A percentile compares a stretch with the other conserved stretches of the same genome.
These are phyloP conservation scores for Podarcis cretensis DNA, from an alignment of 2,113 vertebrate genomes.

Conservation along the genomic window DNA sequence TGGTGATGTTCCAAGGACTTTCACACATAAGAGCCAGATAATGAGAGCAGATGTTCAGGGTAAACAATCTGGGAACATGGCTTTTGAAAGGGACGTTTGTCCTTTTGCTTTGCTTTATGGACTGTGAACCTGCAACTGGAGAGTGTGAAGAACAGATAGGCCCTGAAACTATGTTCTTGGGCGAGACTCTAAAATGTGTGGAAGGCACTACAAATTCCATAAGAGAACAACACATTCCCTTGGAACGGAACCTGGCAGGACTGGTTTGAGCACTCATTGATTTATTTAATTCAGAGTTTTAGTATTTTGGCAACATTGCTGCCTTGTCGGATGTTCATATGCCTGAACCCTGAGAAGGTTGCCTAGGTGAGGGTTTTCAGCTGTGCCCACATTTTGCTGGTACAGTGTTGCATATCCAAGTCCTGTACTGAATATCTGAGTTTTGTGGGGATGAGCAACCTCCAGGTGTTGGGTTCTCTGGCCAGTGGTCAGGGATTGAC, in stretches of 20 bases:
- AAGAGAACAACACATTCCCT: slow-evolving; percentile 28
- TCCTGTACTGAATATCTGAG: background rate
- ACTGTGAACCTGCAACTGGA: slow-evolving; percentile 49
- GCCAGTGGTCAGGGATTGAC: too few relatives aligned
- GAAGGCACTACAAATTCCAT: background rate
- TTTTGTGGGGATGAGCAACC: too few relatives aligned
- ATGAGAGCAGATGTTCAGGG: slow-evolving; percentile 16
- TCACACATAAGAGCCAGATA: slow-evolving; percentile 12
- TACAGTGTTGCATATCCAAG: background rate
- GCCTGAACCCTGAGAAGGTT: background rate
- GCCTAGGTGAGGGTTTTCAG: background rate
- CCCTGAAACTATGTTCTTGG: slow-evolving; percentile 40
- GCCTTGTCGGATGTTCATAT: slow-evolving; percentile 9
- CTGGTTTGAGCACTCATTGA: background rate
- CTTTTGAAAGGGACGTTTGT: slow-evolving; percentile 44
- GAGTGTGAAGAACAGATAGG: slow-evolving; percentile 47
- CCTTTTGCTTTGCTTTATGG: slow-evolving; percentile 40
- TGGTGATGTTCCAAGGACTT: slow-evolving; percentile 26
- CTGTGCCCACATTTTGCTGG: background rate
- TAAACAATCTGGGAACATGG: slow-evolving; percentile 35
- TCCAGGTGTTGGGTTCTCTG: too few relatives aligned
- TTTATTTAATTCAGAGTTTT: background rate
- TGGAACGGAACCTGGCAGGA: background rate
- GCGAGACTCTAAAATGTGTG: slow-evolving; percentile 36
- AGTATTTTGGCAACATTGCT: background rate